A percentile compares a stretch with the other conserved stretches of the same genome.
These are phyloP conservation scores for Pimpla rufipes DNA, from an alignment of 2,888 invertebrate genomes.

Conservation along the genomic window DNA sequence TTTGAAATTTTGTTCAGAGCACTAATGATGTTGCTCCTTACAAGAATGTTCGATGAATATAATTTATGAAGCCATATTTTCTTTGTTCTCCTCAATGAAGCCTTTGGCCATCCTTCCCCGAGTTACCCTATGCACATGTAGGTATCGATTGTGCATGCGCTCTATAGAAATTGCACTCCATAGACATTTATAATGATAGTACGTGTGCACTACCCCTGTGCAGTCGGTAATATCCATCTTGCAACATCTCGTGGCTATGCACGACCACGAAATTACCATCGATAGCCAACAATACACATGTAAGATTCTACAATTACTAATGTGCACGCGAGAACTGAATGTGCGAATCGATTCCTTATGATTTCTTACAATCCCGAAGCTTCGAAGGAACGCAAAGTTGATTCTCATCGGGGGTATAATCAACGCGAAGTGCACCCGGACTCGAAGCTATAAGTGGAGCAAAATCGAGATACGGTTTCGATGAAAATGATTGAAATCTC, in stretches of 20 bases:
- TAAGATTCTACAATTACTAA: conserved; percentile 32
- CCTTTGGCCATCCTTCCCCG: background rate
- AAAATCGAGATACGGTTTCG: conserved; percentile 19
- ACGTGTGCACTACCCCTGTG: conserved; percentile 58
- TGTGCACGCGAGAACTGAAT: conserved; percentile 6
- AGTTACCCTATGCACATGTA: conserved; percentile 13
- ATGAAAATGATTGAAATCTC: conserved; percentile 20
- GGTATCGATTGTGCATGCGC: conserved; percentile 46
- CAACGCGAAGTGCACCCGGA: background rate
- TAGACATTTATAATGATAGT: conserved; percentile 69
- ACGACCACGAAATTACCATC: conserved; percentile 36
- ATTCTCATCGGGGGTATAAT: conserved; percentile 14
- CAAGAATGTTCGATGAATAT: background rate
- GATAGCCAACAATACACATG: conserved; percentile 37
- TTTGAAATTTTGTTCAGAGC: too few relatives aligned
- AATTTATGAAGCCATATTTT: background rate
- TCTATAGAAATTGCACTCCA: conserved; percentile 2
- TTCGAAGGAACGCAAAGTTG: background rate
- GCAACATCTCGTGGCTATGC: conserved; percentile 64
- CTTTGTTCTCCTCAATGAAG: background rate
- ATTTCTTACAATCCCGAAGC: conserved; percentile 3
- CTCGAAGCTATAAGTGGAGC: background rate
- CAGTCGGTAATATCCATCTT: conserved; percentile 69
- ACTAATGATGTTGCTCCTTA: too few relatives aligned
- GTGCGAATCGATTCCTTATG: conserved; percentile 32